phyloP scores from a whole-genome alignment of 2,113 vertebrate genomes.

The Sphyrna mokarran region DNA sequence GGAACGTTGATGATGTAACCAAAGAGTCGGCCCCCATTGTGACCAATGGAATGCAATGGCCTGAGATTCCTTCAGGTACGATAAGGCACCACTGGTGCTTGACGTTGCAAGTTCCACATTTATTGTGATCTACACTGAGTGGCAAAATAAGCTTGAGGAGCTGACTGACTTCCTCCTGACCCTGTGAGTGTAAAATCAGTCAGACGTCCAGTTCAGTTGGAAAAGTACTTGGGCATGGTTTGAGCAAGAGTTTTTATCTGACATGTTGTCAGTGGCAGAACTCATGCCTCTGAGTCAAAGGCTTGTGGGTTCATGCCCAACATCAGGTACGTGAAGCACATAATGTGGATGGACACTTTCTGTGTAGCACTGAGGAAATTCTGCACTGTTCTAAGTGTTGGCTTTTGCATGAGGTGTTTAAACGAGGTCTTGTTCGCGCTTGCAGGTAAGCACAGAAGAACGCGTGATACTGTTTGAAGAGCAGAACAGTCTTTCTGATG shows the following conservation, averaged over 20 bases:
- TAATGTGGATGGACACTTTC: not conserved
- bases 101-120: not conserved
- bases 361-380: not conserved
- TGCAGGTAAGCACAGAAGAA: not conserved
- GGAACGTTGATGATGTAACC: not conserved
- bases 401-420: not conserved
- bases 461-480: not conserved
- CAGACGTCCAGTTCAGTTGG: too few species aligned
- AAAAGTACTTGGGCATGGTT: not conserved
- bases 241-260: not conserved
- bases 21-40: too few species aligned
- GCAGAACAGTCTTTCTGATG: not conserved
- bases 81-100: not conserved
- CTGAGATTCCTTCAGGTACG: not conserved
- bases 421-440: not conserved
- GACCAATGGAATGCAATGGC: not conserved
- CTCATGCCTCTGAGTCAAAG: not conserved
- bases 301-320: not conserved
- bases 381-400: not conserved
- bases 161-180: not conserved
- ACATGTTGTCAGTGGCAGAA: not conserved
- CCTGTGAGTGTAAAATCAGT: not conserved
- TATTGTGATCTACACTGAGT: not conserved
- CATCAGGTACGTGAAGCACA: not conserved
- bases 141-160: not conserved